These are phyloP conservation scores for Ophion costatus DNA, from an alignment of 2,888 invertebrate species.

Conservation along the genomic window DNA sequence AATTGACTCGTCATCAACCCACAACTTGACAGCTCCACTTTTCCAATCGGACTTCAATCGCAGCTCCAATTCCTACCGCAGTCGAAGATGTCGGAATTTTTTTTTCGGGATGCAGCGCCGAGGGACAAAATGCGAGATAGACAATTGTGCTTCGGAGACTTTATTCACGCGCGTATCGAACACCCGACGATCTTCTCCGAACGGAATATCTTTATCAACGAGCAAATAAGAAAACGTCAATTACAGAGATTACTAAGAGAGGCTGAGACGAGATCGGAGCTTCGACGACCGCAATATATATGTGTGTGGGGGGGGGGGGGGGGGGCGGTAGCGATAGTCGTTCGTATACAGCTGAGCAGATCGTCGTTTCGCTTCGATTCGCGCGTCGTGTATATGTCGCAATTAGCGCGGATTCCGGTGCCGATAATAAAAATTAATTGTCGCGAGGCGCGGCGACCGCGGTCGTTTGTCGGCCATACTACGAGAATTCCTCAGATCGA, in stretches of 20 bases:
- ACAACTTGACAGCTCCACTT: background rate
- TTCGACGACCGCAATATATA: conserved; percentile 19
- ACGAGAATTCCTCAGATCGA: conserved; percentile 38
- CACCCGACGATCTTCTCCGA: conserved; percentile 55
- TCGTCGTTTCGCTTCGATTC: conserved; percentile 61
- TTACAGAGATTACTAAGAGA: conserved; percentile 64
- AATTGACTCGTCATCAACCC: conserved; percentile 51
- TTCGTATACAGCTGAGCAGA: conserved; percentile 39
- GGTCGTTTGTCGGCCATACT: conserved; percentile 57
- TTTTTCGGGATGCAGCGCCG: background rate
- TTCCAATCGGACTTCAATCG: background rate
- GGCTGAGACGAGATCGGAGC: conserved; percentile 42
- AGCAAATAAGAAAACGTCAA: conserved; percentile 61
- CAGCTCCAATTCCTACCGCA: background rate
- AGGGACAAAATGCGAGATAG: background rate
- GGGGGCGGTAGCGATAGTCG: conserved; percentile 34
- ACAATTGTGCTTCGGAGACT: background rate
- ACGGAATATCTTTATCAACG: conserved; percentile 57
- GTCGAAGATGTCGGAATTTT: background rate
- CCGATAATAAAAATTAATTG: conserved; percentile 76
- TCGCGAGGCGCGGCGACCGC: conserved; percentile 52
- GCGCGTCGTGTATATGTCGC: conserved; percentile 71
- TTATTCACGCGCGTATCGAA: conserved; percentile 28
- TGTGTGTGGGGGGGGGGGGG: background rate
- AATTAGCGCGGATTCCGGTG: conserved; percentile 74